Base-by-base conservation (phyloP, 2,113 vertebrate genomes). In the Marcusenius ussheri region DNA sequence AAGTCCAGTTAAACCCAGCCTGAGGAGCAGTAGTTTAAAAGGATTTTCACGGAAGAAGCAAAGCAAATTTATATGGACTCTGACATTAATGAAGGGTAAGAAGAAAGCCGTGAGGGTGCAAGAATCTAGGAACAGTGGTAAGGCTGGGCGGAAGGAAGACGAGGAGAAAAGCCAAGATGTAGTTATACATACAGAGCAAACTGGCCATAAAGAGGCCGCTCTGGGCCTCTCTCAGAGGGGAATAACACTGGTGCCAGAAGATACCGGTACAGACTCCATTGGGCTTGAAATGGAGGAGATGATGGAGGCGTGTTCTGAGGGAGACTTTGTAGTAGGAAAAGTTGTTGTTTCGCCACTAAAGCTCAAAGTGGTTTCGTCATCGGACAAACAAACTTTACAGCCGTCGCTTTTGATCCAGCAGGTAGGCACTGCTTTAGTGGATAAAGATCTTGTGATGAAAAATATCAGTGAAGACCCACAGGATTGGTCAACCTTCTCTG, bases 31-130 rank as follows among this genome's bases (percentile, higher is more conserved):
- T 31, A 46, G 62, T 66, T 74, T 77, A 9, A 86, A 85, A 3
- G 83, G 84, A 42, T 87, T 77, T 35, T 50, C 89, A 5, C 77
- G 89, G 77, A 91, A 70, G 39, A 94, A 91, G 89, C 93, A 92
- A 56, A 89, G 91, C 35, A 93, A 91, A 45, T 42, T 86, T 31
- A 88, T 91, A 35, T 92, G 91, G 46, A 15, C 91, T 88, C 66
- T 92, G 87, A 90, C 90, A 10, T 27, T 93, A 53, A 90, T 91
- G 24, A 94, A 92, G 66, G 89, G 87, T 2, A 90, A 86, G 91
- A 89, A 91, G 80, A 91, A 89, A 88, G 31, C 89, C n/a, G 74
- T 92, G n/a, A 88, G 88, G 77, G 88, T 91, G 15, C 91, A 83
- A 90, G 91, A 91, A 87, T 39, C n/a, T 21, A 47, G 66, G 19